A percentile compares a stretch with the other conserved stretches of the same genome.
phyloP scores from a whole-genome alignment of 2,113 vertebrate species.

The Peromyscus maniculatus region DNA sequence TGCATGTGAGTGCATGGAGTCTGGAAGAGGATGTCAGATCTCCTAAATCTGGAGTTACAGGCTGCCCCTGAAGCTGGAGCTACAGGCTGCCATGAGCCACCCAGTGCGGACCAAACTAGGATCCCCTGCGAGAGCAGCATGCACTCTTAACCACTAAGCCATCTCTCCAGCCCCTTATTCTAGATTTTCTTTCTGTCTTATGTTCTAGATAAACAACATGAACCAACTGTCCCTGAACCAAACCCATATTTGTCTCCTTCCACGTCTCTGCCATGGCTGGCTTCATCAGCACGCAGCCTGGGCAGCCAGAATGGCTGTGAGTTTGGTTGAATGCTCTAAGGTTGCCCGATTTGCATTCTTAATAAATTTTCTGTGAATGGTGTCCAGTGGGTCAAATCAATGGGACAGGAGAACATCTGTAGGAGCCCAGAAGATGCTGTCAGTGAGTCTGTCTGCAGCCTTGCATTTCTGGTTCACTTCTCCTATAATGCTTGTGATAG shows the following conservation, averaged over 20 bases:
- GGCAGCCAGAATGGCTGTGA: neutral
- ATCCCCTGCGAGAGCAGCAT: neutral
- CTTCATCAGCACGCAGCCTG: neutral
- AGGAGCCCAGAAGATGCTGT: neutral
- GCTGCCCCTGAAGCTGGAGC: neutral
- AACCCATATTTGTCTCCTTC: neutral
- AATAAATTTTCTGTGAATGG: neutral
- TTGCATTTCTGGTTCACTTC: neutral
- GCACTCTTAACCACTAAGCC: neutral
- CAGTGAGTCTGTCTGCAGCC: fast-evolving
- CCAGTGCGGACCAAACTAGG: neutral
- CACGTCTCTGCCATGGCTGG: neutral
- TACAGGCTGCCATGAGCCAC: neutral
- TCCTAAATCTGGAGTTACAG: neutral
- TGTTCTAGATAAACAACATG: constrained; percentile 8
- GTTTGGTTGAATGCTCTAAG: neutral
- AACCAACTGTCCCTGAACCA: neutral
- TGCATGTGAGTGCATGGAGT: neutral
- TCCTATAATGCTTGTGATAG: neutral
- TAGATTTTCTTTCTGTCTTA: neutral
- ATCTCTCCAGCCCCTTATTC: neutral
- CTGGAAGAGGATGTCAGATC: neutral
- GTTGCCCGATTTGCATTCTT: neutral
- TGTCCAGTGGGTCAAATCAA: neutral
- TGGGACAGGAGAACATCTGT: neutral